These are phyloP conservation scores for Volucella inflata DNA, from an alignment of 2,888 invertebrate species.

Conservation along the genomic window DNA sequence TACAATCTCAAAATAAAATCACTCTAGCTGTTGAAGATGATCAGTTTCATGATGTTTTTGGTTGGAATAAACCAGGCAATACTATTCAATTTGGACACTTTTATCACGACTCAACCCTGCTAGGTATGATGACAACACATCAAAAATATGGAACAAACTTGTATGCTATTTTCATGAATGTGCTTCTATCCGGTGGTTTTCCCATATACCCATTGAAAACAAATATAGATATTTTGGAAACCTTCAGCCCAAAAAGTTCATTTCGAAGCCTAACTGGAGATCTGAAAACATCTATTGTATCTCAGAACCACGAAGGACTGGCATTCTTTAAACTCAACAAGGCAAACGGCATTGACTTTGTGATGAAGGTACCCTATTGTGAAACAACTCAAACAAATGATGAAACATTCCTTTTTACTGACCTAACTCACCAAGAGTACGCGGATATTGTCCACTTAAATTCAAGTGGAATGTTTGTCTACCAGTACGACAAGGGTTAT, in stretches of 20 bases:
- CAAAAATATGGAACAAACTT: constrained; percentile 12
- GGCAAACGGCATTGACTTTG: constrained; percentile 27
- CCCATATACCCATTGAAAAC: constrained; percentile 30
- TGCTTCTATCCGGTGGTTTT: constrained; percentile 19
- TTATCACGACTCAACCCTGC: constrained; percentile 8
- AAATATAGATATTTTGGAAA: constrained; percentile 14
- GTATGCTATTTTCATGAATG: constrained; percentile 32
- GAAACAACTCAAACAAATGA: background rate
- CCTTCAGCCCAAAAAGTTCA: background rate
- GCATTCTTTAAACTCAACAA: constrained; percentile 31
- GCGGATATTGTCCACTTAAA: constrained; percentile 40
- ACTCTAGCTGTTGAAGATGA: constrained; percentile 33
- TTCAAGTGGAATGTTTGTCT: constrained; percentile 40
- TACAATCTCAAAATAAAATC: background rate
- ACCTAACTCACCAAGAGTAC: constrained; percentile 19
- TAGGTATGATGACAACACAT: constrained; percentile 43
- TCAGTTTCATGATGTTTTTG: constrained; percentile 32
- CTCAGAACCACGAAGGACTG: constrained; percentile 19
- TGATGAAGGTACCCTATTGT: constrained; percentile 3
- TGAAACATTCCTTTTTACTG: constrained; percentile 6
- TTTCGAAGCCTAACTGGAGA: background rate
- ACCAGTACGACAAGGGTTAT: background rate
- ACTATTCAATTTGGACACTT: constrained; percentile 39
- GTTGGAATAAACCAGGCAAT: constrained; percentile 36
- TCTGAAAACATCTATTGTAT: background rate